Base-by-base conservation (phyloP, 92 coral and sea anemone species). In the Blastomussa wellsi region DNA sequence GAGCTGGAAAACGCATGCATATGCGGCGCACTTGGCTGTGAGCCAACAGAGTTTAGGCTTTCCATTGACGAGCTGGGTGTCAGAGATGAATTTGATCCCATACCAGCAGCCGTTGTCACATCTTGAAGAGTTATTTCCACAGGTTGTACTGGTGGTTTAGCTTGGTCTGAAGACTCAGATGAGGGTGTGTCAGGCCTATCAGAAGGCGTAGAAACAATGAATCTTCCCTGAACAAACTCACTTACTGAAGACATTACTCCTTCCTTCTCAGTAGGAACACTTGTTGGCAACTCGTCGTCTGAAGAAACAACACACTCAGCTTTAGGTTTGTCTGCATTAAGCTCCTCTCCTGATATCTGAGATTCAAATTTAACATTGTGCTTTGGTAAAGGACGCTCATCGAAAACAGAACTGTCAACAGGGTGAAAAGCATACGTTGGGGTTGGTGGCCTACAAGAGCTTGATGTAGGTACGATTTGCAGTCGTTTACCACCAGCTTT, bases 1-100 rank as follows among this genome's bases (percentile, higher is more conserved):
- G 92, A 89, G 36, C 80, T 79, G 6, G 92, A 89, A 33, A 47
- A 59, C 36, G 87, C 20, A 44, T 39, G 87, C 14, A 28, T 12
- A 71, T 3, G 32, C 31, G 80, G 81, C 15, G 65, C 70, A 57
- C 89, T 82, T 41, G 74, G 85, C 66, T 90, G 98, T 22, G 95
- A 90, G 52, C 92, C 75, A 41, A 90, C 70, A 22, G 98, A 92
- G 60, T 90, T 94, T 5, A 94, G 93, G 70, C 98, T 94, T 79
- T 94, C 98, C 91, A 94, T 52, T 16, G 98, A 94, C 33, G 98
- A 94, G 89, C 98, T 94, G n/a, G 95, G 98, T 55, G 98, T 89
- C 62, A 94, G 82, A 17, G 98, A 92, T 1, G 95, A 91, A 36
- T 91, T 81, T 4, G 89, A 92, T 14, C 52, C 81, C 57, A 38